A percentile compares a stretch with the other conserved stretches of the same genome.
phyloP scores from a whole-genome alignment of 1,140 invertebrate genomes.

The Papilio machaon region DNA sequence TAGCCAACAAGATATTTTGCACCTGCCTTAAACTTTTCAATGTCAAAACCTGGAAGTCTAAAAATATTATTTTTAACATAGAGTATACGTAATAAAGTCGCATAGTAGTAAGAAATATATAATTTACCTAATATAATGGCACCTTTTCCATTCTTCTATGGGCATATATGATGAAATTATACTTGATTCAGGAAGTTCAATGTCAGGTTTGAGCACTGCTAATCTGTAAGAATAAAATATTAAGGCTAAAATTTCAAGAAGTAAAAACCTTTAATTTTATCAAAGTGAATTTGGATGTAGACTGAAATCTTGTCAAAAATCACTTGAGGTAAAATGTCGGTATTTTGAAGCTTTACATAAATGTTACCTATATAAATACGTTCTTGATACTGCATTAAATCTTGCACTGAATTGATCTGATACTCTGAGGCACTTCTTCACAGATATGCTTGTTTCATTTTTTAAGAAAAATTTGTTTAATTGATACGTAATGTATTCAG shows the following conservation, averaged over 20 bases:
- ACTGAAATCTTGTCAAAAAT: not conserved
- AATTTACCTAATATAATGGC: conserved; percentile 77
- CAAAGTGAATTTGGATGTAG: too few relatives aligned
- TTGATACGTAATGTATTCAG: conserved; percentile 65
- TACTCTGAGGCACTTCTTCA: conserved; percentile 83
- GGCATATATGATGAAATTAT: conserved; percentile 68
- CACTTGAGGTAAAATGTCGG: not conserved
- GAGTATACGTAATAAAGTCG: not conserved
- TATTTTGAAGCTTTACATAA: not conserved
- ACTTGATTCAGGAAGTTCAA: conserved; percentile 51
- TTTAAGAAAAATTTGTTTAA: conserved; percentile 84
- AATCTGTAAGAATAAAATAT: conserved; percentile 57
- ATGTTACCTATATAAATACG: conserved; percentile 86
- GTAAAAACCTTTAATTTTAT: conserved; percentile 3
- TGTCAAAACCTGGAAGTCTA: conserved; percentile 83
- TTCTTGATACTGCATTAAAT: conserved; percentile 83
- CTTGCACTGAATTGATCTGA: conserved; percentile 84
- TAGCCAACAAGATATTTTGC: conserved; percentile 83
- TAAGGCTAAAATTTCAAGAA: not conserved
- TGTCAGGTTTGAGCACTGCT: conserved; percentile 68
- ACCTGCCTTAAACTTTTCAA: conserved; percentile 82
- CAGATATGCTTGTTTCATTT: conserved; percentile 80
- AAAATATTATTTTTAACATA: conserved; percentile 45
- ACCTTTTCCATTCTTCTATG: conserved; percentile 82
- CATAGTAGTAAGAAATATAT: conserved; percentile 27